Percentiles rank a stretch among this genome's conserved stretches.
phyloP scores from a whole-genome alignment of 2,797 vertebrate genomes.

The Periparus ater region DNA sequence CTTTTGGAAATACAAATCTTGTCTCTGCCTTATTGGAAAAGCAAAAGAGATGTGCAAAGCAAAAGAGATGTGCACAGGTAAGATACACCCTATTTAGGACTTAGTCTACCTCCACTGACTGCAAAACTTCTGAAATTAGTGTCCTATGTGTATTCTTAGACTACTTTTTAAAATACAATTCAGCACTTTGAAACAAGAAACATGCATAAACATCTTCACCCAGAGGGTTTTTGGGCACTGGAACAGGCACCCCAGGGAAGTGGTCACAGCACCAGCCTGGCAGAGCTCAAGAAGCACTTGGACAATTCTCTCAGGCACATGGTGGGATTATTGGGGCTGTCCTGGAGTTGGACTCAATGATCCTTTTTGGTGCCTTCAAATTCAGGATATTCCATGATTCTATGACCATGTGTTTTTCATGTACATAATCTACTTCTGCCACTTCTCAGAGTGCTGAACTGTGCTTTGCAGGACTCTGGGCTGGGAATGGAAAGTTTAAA shows the following conservation, averaged over 20 bases:
- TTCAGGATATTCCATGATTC: background rate
- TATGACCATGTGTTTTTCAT: background rate
- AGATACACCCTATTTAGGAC: background rate
- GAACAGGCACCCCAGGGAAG: background rate
- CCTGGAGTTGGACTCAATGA: background rate
- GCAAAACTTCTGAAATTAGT: background rate
- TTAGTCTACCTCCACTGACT: background rate
- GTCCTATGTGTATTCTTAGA: background rate
- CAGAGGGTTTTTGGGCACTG: rapidly evolving
- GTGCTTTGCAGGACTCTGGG: rapidly evolving
- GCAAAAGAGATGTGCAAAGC: background rate
- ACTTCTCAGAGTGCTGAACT: background rate
- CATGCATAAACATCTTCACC: background rate
- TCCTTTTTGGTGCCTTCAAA: background rate
- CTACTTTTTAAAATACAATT: background rate
- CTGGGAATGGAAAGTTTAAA: background rate
- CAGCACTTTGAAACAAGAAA: background rate
- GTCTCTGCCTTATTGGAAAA: background rate
- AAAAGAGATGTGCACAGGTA: background rate
- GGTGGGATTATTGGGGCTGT: background rate
- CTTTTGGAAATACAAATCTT: background rate
- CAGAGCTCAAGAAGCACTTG: background rate
- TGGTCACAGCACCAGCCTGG: background rate
- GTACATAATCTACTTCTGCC: background rate
- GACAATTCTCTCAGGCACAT: background rate